phyloP scores from a whole-genome alignment of 1,140 invertebrate genomes.

The Batillaria attramentaria region DNA sequence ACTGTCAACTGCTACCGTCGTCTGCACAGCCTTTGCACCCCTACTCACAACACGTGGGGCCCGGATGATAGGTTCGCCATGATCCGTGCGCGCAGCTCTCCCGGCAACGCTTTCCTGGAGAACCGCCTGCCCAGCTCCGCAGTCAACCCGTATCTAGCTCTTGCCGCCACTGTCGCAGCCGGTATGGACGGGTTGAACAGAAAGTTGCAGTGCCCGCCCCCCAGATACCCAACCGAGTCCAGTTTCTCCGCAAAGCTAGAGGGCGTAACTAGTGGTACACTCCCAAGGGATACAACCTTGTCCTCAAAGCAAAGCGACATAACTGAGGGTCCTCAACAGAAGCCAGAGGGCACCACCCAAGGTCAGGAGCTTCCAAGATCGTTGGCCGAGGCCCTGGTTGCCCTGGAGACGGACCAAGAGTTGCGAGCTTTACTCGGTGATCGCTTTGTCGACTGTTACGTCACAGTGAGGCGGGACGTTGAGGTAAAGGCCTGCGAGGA shows the following conservation, averaged over 20 bases:
- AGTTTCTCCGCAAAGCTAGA: too few species aligned
- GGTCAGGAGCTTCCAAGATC: constrained; percentile 6
- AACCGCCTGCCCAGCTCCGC: constrained; percentile 46
- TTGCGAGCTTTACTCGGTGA: constrained; percentile 15
- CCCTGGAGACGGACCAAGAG: constrained; percentile 21
- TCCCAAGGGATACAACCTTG: too few species aligned
- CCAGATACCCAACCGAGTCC: background rate
- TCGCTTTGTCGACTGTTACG: constrained; percentile 17
- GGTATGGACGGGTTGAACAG: constrained; percentile 52
- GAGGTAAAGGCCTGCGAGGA: constrained; percentile 17
- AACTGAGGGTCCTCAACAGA: too few species aligned
- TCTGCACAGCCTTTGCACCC: constrained; percentile 26
- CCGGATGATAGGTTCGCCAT: constrained; percentile 34
- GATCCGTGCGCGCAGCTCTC: background rate
- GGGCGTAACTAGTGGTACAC: too few species aligned
- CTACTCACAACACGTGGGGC: constrained; percentile 39
- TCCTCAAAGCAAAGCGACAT: too few species aligned
- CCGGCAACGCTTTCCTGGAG: constrained; percentile 44
- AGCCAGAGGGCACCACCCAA: background rate
- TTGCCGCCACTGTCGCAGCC: constrained; percentile 49
- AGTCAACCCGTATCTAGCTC: constrained; percentile 49
- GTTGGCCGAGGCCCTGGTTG: constrained; percentile 21
- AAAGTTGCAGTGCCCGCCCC: constrained; percentile 31
- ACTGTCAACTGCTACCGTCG: constrained; percentile 51
- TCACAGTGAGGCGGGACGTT: background rate